A percentile compares a stretch with the other conserved stretches of the same genome.
Evolutionary conservation across 2,888 invertebrate species (phyloP).

Genomic region (Aporophyla nigra): DNA sequence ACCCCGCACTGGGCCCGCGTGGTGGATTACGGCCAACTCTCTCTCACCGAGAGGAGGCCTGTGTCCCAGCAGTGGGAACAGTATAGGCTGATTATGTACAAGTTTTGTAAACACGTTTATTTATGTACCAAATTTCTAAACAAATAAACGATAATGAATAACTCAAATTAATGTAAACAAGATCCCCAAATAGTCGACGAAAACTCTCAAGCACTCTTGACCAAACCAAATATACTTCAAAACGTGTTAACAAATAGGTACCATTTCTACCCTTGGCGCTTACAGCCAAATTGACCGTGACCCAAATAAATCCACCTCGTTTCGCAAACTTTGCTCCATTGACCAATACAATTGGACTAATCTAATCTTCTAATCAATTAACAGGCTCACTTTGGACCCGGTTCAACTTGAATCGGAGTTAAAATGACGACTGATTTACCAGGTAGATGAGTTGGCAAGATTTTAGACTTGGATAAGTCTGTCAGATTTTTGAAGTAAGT

Average conservation of each 20-base stretch:
- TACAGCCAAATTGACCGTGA: constrained; percentile 51
- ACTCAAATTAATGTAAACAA: constrained; percentile 10
- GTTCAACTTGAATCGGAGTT: constrained; percentile 26
- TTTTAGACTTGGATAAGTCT: constrained; percentile 8
- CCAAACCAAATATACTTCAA: constrained; percentile 21
- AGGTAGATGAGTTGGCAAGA: not conserved
- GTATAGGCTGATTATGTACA: too few species aligned
- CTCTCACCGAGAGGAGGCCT: too few species aligned
- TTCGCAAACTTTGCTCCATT: constrained; percentile 57
- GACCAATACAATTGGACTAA: constrained; percentile 59
- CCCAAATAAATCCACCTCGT: constrained; percentile 62
- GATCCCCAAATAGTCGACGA: not conserved
- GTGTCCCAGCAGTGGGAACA: too few species aligned
- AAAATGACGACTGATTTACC: constrained; percentile 26
- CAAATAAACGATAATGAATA: not conserved
- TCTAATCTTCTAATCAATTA: constrained; percentile 63
- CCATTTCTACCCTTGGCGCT: constrained; percentile 22
- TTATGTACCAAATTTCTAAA: too few species aligned
- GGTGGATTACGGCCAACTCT: too few species aligned
- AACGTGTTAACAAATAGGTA: constrained; percentile 42
- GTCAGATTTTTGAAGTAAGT: not conserved
- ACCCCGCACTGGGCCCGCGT: too few species aligned
- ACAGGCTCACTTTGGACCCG: constrained; percentile 40
- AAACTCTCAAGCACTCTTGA: not conserved
- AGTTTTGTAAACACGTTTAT: too few species aligned